phyloP scores from a whole-genome alignment of 2,888 invertebrate species.

The Drosophila robusta region DNA sequence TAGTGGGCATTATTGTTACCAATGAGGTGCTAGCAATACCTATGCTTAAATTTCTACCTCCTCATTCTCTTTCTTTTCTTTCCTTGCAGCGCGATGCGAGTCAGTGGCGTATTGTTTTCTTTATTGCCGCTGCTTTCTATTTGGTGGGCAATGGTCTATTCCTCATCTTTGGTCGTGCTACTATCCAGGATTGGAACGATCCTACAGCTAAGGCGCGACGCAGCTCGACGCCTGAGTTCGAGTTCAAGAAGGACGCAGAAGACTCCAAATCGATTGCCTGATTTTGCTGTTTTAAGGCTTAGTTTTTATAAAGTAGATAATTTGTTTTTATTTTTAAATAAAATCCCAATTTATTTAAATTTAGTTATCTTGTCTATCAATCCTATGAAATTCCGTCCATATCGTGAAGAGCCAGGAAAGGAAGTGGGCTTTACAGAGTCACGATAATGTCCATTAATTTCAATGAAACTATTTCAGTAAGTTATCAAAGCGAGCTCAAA shows the following conservation, averaged over 20 bases:
- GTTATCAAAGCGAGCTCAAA: background rate
- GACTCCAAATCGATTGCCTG: background rate
- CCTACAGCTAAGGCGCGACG: conserved; percentile 71
- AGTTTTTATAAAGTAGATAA: conserved; percentile 1
- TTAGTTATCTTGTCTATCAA: background rate
- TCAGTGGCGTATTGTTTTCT: conserved; percentile 92
- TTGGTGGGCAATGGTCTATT: conserved; percentile 89
- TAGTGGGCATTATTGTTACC: conserved; percentile 87
- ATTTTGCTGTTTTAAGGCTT: background rate
- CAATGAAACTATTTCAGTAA: background rate
- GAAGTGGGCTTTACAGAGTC: background rate
- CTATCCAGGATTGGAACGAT: conserved; percentile 90
- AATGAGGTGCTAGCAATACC: conserved; percentile 85
- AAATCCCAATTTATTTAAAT: background rate
- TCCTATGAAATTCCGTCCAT: background rate
- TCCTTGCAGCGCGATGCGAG: conserved; percentile 87
- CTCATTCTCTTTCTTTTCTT: background rate
- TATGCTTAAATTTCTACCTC: background rate
- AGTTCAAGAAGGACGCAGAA: conserved; percentile 3
- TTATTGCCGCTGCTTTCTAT: conserved; percentile 89
- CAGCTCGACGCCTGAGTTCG: conserved; percentile 52
- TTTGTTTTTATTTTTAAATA: conserved; percentile 5
- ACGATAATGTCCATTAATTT: background rate
- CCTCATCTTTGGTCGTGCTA: conserved; percentile 88
- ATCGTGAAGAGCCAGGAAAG: background rate